Evolutionary conservation across 2,113 vertebrate genomes (phyloP).

Genomic region (Piliocolobus tephrosceles): DNA sequence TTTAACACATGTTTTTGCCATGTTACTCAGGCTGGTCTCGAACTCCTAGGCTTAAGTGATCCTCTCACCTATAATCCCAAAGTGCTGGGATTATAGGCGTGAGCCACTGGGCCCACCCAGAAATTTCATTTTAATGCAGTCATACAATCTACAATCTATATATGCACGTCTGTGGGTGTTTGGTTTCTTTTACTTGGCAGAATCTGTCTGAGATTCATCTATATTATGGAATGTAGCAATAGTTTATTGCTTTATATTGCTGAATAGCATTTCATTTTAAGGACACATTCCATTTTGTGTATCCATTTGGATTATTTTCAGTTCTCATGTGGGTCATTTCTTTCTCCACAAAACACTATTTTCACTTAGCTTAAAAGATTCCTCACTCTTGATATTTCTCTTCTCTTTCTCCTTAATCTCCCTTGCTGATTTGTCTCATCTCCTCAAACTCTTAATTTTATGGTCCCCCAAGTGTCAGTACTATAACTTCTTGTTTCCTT

Average conservation of each 20-base stretch:
- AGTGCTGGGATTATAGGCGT: too few relatives aligned
- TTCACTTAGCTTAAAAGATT: background rate
- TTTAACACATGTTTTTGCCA: too few relatives aligned
- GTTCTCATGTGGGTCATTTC: background rate
- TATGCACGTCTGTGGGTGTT: background rate
- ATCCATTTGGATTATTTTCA: background rate
- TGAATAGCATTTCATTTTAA: background rate
- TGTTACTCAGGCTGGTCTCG: too few relatives aligned
- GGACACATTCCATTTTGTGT: background rate
- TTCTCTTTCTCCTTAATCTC: background rate
- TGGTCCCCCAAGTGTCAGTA: accelerated
- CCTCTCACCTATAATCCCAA: too few relatives aligned
- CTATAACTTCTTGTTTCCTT: background rate
- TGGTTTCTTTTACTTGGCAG: background rate
- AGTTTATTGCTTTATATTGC: background rate
- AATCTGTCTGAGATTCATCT: background rate
- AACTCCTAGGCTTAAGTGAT: too few relatives aligned
- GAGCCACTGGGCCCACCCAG: too few relatives aligned
- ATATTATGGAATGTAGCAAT: background rate
- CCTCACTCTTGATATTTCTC: background rate
- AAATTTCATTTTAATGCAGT: background rate
- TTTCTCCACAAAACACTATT: background rate
- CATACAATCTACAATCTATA: background rate
- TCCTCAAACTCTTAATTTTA: background rate
- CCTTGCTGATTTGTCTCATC: background rate